Evolutionary conservation across 2,888 invertebrate species (phyloP).

Genomic region (Cosmia trapezina): DNA sequence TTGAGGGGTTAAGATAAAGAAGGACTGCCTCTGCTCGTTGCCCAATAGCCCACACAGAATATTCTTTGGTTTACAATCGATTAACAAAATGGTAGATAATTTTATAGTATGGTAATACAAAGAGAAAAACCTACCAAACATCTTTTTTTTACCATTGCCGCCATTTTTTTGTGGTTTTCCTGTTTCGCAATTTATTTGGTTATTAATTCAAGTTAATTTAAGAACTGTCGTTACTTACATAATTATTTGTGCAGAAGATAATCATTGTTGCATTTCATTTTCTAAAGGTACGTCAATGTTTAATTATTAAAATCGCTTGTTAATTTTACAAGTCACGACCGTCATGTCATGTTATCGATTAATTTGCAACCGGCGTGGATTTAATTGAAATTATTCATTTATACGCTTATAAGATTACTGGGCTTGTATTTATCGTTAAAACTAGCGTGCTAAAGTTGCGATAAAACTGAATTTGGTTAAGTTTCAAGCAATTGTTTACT

Average conservation of each 20-base stretch:
- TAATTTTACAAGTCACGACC: constrained; percentile 47
- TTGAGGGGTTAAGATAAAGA: too few relatives aligned
- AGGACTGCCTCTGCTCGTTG: neutral
- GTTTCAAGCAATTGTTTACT: constrained; percentile 36
- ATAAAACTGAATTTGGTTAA: neutral
- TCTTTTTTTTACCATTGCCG: constrained; percentile 76
- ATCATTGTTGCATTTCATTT: constrained; percentile 34
- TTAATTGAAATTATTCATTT: constrained; percentile 21
- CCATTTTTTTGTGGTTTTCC: constrained; percentile 83
- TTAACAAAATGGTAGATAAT: constrained; percentile 44
- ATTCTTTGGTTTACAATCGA: neutral
- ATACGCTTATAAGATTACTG: neutral
- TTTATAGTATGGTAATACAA: constrained; percentile 47
- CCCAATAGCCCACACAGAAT: too few relatives aligned
- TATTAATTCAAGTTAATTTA: constrained; percentile 35
- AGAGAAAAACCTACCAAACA: constrained; percentile 61
- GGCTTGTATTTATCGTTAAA: neutral
- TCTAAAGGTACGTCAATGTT: constrained; percentile 60
- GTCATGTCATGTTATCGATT: constrained; percentile 76
- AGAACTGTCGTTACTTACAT: constrained; percentile 21
- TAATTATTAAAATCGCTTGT: constrained; percentile 8
- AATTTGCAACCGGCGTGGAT: constrained; percentile 64
- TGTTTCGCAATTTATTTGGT: constrained; percentile 61
- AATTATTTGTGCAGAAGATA: constrained; percentile 38
- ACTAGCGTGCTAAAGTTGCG: neutral